These are phyloP conservation scores for Apoderus coryli DNA, from an alignment of 2,888 invertebrate species.

Conservation along the genomic window DNA sequence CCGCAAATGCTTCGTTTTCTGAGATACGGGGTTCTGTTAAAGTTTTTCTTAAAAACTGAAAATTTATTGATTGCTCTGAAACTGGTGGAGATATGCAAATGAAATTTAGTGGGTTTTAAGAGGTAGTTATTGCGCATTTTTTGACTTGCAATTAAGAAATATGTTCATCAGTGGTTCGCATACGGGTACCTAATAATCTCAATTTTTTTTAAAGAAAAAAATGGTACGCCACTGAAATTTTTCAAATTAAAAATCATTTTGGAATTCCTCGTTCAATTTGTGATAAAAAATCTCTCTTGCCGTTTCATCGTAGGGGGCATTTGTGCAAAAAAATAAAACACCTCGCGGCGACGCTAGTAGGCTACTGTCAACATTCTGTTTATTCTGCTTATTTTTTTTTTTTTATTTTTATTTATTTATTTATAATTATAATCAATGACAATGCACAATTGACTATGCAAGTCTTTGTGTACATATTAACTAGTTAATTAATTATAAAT, in stretches of 20 bases:
- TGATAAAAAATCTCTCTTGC: constrained; percentile 2
- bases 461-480: too few relatives aligned
- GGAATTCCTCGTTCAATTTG: neutral
- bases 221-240: constrained; percentile 1
- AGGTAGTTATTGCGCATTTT: neutral
- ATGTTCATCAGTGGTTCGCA: neutral
- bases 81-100: constrained; percentile 1
- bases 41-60: constrained; percentile 2
- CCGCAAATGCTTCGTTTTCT: constrained; percentile 4
- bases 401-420: too few relatives aligned
- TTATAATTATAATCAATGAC: too few relatives aligned
- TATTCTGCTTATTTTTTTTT: too few relatives aligned
- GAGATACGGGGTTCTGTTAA: constrained; percentile 4
- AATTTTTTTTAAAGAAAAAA: constrained; percentile 1
- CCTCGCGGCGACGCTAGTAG: too few relatives aligned
- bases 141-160: neutral
- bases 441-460: too few relatives aligned
- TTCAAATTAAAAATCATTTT: constrained; percentile 1
- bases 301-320: too few relatives aligned
- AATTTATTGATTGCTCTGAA: constrained; percentile 1
- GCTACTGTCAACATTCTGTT: too few relatives aligned
- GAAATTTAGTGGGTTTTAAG: constrained; percentile 3
- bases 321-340: too few relatives aligned
- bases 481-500: too few relatives aligned
- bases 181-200: constrained; percentile 2